Base-by-base conservation (phyloP, 2,797 vertebrate species). In the Rallus crepitans region DNA sequence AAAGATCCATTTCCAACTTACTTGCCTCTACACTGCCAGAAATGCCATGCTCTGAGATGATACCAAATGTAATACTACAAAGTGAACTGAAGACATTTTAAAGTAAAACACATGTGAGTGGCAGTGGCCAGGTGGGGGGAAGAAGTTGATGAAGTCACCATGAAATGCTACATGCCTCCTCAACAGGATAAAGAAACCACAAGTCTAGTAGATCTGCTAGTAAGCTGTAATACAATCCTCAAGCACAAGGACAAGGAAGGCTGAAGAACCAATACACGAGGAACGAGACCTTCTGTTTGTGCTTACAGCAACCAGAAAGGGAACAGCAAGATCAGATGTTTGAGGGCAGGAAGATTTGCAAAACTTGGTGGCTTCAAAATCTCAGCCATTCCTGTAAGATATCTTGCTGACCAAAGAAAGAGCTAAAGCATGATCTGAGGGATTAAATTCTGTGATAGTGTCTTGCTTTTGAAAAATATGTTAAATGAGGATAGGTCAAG, bases 371-470 rank as follows among this genome's bases (percentile, higher is more conserved):
- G 18, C 40, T 42, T 42, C 40, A 42, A 42, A 42, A 57, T 7
- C 52, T 76, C 0, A 0, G 14, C 0, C 33, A 14, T 42, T 83
- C 10, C 60, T 77, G 30, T 33, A 52, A 66, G 55, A 60, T 16
- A 19, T 18, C 24, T 60, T 60, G 33, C 40, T 39, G 61, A 63
- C 25, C 40, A n/a, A 85, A 69, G 47, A 45, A 80, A 61, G 25
- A 69, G 10, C 40, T 56, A 18, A 82, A 65, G 47, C 61, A 76
- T 10, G 14, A 73, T 50, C 55, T 45, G 33, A 77, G 16, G 21
- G 12, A 65, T 12, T 73, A 24, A 80, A n/a, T n/a, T 85, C 70
- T 40, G 8, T 75, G 15, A 48, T 0, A 47, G 2, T 2, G 10
- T 48, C 20, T 23, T 52, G 24, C 20, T 48, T 69, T 80, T 77